These are phyloP conservation scores for Palythoa heliodiscus DNA, from an alignment of 92 coral and sea anemone genomes.

Conservation along the genomic window DNA sequence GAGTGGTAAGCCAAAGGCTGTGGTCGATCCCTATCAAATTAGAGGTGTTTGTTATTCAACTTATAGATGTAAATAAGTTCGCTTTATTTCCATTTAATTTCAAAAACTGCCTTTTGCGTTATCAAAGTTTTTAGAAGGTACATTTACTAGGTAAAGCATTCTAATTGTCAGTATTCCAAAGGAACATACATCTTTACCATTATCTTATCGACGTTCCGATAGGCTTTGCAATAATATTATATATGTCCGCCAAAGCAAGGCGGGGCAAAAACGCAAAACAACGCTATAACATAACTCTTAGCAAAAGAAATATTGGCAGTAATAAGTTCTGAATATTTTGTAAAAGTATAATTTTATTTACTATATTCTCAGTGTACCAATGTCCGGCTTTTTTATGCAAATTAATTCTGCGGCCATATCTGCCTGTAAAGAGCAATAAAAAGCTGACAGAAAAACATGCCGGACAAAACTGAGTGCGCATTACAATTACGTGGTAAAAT, in stretches of 20 bases:
- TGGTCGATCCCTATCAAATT: conserved; percentile 32
- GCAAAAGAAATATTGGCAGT: not conserved
- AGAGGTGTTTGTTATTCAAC: conserved; percentile 40
- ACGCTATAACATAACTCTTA: not conserved
- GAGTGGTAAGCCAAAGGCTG: not conserved
- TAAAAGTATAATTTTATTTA: not conserved
- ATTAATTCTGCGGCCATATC: too few relatives aligned
- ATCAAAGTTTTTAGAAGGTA: conserved; percentile 15
- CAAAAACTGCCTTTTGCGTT: conserved; percentile 15
- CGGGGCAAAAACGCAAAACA: not conserved
- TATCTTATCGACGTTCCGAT: not conserved
- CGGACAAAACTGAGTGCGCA: not conserved
- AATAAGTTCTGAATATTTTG: not conserved
- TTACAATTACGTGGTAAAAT: conserved; percentile 8
- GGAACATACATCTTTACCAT: not conserved
- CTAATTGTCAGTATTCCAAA: not conserved
- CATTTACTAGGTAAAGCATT: conserved; percentile 1
- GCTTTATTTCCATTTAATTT: conserved; percentile 32
- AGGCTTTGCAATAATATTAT: not conserved
- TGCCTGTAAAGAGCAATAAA: too few relatives aligned
- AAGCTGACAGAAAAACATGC: not conserved
- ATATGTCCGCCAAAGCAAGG: not conserved
- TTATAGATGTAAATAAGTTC: conserved; percentile 1
- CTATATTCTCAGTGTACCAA: not conserved
- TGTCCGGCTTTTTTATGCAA: too few relatives aligned